Percentiles rank a stretch among this genome's conserved stretches.
Conservation (phyloP, 2,888 invertebrate genomes). For the Philereme transversata region DNA sequence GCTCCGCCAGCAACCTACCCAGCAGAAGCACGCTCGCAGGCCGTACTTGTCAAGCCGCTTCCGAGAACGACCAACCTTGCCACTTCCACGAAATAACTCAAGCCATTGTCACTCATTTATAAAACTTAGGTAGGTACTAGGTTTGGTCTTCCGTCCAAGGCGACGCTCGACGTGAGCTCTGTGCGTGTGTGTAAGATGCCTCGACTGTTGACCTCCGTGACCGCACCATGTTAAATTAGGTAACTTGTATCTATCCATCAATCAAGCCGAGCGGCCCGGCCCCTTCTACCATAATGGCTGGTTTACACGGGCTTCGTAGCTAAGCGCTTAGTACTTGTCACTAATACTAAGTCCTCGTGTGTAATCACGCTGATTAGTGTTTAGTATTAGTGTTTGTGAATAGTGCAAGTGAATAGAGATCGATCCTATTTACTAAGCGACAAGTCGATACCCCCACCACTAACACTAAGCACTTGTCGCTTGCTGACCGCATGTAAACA, state of each 20-base stretch:
- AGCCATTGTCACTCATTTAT: conserved; percentile 82
- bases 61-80: conserved; percentile 79
- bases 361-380: too few species aligned
- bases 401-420: too few species aligned
- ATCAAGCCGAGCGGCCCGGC: conserved; percentile 47
- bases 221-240: conserved; percentile 51
- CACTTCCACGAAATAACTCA: conserved; percentile 77
- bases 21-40: conserved; percentile 38
- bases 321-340: too few species aligned
- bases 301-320: too few species aligned
- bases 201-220: conserved; percentile 57
- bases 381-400: too few species aligned
- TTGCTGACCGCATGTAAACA: too few species aligned
- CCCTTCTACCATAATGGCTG: conserved; percentile 50
- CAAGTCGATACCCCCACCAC: too few species aligned
- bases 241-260: conserved; percentile 61
- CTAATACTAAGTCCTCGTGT: too few species aligned
- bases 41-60: conserved; percentile 63
- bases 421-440: too few species aligned
- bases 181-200: conserved; percentile 11
- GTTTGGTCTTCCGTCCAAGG: conserved; percentile 68
- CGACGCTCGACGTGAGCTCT: conserved; percentile 43
- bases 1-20: conserved; percentile 16
- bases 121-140: conserved; percentile 53
- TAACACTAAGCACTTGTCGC: too few species aligned